These are phyloP conservation scores for Saguinus imperator DNA, from an alignment of 2,113 vertebrate genomes.

Conservation along the genomic window DNA sequence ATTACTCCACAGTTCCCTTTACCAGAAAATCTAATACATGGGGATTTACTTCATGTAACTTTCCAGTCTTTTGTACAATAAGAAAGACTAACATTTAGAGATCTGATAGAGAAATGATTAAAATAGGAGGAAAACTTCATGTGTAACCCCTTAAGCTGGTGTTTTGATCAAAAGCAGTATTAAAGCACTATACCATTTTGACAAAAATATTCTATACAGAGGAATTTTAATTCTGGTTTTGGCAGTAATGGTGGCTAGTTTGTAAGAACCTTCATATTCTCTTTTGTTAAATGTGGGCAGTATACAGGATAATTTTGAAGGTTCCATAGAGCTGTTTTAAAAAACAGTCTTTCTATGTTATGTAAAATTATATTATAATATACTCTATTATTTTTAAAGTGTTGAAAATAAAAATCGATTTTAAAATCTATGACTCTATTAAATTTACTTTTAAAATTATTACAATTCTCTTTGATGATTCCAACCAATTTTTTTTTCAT, in stretches of 20 bases:
- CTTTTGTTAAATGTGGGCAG: not conserved
- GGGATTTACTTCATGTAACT: not conserved
- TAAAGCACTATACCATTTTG: not conserved
- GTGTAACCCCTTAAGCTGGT: not conserved
- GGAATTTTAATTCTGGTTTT: not conserved
- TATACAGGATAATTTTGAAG: not conserved
- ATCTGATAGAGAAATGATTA: not conserved
- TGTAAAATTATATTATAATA: not conserved
- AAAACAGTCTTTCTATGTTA: not conserved
- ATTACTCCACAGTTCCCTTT: not conserved
- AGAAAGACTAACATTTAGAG: not conserved
- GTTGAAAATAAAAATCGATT: not conserved
- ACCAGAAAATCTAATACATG: constrained; percentile 30
- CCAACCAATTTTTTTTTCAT: not conserved
- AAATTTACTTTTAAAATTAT: not conserved
- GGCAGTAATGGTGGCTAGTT: not conserved
- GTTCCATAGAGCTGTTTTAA: not conserved
- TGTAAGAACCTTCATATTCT: not conserved
- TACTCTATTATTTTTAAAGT: not conserved
- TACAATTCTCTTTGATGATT: not conserved
- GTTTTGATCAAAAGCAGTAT: constrained; percentile 6
- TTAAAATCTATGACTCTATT: not conserved
- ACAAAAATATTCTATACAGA: not conserved
- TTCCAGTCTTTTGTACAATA: not conserved
- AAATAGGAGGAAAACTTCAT: not conserved